Base-by-base conservation (phyloP, 2,113 vertebrate genomes). In the Lichenostomus cassidix region DNA sequence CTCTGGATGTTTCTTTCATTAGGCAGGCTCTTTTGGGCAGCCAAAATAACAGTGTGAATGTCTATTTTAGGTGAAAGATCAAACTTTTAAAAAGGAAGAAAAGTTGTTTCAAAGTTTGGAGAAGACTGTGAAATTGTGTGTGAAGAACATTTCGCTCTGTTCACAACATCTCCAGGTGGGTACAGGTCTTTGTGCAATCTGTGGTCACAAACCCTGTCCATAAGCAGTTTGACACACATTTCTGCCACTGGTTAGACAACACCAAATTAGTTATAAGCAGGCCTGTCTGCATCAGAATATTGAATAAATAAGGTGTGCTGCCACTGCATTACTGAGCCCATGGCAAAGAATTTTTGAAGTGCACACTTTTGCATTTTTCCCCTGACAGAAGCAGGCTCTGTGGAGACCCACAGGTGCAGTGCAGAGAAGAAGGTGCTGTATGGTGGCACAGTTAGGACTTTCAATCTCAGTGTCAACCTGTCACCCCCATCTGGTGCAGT, bases 51-150 rank as follows among this genome's bases (percentile, higher is more conserved):
- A 31, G 20, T 37, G 39, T 33, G 79, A 77, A 73, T 56, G 16
- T 96, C 47, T 94, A 47, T 96, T 98, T 77, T 82, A 99, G 99
- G 99, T 99, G 78, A 99, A 98, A 98, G 99, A 99, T 90, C 98
- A 98, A 97, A 98, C 98, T 29, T 99, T 99, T 94, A 98, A 99
- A 53, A 98, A 96, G 88, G 99, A 99, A 96, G 99, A 99, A 94
- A 99, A 99, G 75, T 87, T 98, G 31, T 99, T 99, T 92, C 98
- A 99, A 85, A 98, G 97, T 91, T 97, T 99, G 93, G 99, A 99
- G 96, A 99, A 99, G 97, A 98, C 98, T 3, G 98, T 99, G 77
- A 98, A 98, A 95, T 96, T 96, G 41, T 98, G 98, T 29, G 95
- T 98, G 71, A 99, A 98, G 98, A 99, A 99, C 47, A 95, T 99